Base-by-base conservation (phyloP, 2,888 invertebrate species). In the Hypomecis punctinalis region DNA sequence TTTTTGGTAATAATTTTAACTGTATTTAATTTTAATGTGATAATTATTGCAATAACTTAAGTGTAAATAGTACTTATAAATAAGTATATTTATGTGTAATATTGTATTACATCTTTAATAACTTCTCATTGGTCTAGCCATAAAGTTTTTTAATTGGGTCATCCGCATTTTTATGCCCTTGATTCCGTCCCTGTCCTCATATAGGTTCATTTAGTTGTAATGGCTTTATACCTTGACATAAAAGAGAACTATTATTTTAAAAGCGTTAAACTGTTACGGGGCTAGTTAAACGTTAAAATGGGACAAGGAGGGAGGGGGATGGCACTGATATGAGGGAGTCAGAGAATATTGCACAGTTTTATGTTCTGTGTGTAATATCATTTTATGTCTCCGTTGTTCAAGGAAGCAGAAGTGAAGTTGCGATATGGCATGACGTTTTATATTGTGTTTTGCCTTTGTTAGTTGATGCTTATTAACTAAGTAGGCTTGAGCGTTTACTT, bases 121-220 rank as follows among this genome's bases (percentile, higher is more conserved):
- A 23, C 23, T 3, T 23, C 23, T 2, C 23, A 23, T 23, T 23
- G 23, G 23, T 23, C 23, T 2, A 23, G 23, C 23, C 3, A 23
- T 23, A 1, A 23, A 23, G 23, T 23, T 23, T 23, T 46, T 23
- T 23, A 46, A 39, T 3, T 6, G 9, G 39, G 39, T 39, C 6
- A 9, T 23, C 23, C 23, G 7, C 6, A 37, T 48, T 39, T 51
- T 45, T 8, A 39, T 33, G n/a, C 11, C 37, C 51, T 13, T 56
- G 11, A 49, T 2, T 55, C 23, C 63, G 36, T 46, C 13, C 13
- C 58, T 35, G 43, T 9, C 11, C 54, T 66, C 63, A 63, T 67
- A 67, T 62, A 68, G 66, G 69, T 63, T 71, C 69, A 69, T 71
- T 69, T 68, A 48, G 65, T 56, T 61, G 57, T 71, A 62, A 71